phyloP scores from a whole-genome alignment of 2,113 vertebrate genomes.

The Variabilichromis moorii region DNA sequence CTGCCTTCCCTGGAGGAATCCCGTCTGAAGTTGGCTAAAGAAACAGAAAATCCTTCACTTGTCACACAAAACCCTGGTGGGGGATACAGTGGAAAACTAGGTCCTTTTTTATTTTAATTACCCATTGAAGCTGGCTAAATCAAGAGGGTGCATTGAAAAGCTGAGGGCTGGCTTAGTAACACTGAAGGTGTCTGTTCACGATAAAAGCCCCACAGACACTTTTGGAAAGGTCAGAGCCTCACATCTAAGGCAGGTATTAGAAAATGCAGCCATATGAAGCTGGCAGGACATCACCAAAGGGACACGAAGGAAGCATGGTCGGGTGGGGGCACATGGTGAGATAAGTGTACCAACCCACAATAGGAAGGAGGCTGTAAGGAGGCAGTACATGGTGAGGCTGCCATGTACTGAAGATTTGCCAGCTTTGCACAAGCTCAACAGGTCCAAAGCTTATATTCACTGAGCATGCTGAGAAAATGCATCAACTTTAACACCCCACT shows the following conservation, averaged over 20 bases:
- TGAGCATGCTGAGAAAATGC: neutral
- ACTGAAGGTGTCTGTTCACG: neutral
- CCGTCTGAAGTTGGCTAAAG: neutral
- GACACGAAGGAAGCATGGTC: neutral
- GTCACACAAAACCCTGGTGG: neutral
- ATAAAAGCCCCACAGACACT: neutral
- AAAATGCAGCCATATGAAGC: neutral
- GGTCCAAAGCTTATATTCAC: neutral
- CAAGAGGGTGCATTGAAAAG: neutral
- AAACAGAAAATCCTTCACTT: neutral
- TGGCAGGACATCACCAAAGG: neutral
- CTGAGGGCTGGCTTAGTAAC: neutral
- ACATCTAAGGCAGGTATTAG: neutral
- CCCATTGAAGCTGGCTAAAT: neutral
- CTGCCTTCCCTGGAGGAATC: slow-evolving; percentile 12
- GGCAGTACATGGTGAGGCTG: neutral
- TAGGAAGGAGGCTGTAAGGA: neutral
- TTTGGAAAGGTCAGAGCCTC: slow-evolving; percentile 7
- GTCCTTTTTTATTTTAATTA: neutral
- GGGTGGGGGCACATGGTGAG: neutral
- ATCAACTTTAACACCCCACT: neutral
- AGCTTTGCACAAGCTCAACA: neutral
- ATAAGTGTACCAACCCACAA: neutral
- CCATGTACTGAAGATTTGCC: neutral
- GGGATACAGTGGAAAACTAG: neutral